phyloP scores from a whole-genome alignment of 2,888 invertebrate species.

The Emmelina monodactyla region DNA sequence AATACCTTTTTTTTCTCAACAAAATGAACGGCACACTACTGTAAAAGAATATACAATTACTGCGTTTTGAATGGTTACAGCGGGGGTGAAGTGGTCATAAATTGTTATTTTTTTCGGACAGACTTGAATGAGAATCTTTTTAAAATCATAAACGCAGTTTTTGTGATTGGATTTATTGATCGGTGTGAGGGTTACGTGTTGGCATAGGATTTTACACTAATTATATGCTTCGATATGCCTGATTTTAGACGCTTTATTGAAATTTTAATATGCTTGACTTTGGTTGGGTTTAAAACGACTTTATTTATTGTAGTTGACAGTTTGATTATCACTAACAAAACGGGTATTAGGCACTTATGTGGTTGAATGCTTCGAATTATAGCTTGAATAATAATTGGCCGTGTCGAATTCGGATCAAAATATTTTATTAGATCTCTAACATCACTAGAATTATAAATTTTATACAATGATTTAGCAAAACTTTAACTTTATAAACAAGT shows the following conservation, averaged over 20 bases:
- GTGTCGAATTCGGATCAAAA: too few species aligned
- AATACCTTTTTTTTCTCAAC: constrained; percentile 55
- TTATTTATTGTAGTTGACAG: too few species aligned
- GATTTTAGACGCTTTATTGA: constrained; percentile 7
- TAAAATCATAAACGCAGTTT: constrained; percentile 45
- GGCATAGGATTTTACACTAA: constrained; percentile 14
- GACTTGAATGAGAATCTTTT: constrained; percentile 43
- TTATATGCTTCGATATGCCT: constrained; percentile 35
- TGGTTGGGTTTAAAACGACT: too few species aligned
- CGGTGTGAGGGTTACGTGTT: not conserved
- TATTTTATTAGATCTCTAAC: too few species aligned
- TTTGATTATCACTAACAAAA: too few species aligned
- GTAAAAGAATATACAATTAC: constrained; percentile 68
- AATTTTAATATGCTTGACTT: constrained; percentile 4
- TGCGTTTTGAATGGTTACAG: constrained; percentile 63
- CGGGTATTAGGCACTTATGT: too few species aligned
- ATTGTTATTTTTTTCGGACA: constrained; percentile 49
- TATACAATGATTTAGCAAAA: too few species aligned
- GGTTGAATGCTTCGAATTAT: too few species aligned
- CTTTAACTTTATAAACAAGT: too few species aligned
- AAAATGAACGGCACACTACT: constrained; percentile 62
- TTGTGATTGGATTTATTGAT: constrained; percentile 36
- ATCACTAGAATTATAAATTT: too few species aligned
- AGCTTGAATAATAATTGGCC: too few species aligned
- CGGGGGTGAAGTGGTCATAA: constrained; percentile 65